phyloP scores from a whole-genome alignment of 1,140 invertebrate species.

The Cotesia typhae region DNA sequence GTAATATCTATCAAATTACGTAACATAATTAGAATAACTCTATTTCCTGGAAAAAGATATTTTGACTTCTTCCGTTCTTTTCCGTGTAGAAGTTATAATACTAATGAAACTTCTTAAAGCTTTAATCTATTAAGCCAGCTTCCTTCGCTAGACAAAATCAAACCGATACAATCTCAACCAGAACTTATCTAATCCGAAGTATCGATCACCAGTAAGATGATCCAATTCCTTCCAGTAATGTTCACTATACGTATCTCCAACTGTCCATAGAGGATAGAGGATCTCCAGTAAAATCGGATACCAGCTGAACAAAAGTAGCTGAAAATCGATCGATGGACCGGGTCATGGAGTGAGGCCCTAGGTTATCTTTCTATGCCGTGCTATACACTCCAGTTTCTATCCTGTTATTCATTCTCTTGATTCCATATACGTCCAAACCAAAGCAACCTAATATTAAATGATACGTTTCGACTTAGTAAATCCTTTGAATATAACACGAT shows the following conservation, averaged over 20 bases:
- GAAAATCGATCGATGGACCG: constrained; percentile 58
- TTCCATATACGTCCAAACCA: constrained; percentile 24
- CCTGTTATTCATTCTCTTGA: constrained; percentile 40
- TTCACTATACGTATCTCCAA: not conserved
- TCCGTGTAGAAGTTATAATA: too few species aligned
- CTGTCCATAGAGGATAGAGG: constrained; percentile 30
- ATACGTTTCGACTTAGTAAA: constrained; percentile 18
- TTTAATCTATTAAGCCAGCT: too few species aligned
- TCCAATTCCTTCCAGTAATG: not conserved
- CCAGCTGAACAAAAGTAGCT: constrained; percentile 57
- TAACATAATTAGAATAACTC: not conserved
- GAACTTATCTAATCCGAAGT: not conserved
- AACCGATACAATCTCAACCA: too few species aligned
- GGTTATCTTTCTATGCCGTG: constrained; percentile 60
- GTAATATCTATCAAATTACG: not conserved
- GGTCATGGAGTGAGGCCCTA: constrained; percentile 39
- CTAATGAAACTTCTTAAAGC: too few species aligned
- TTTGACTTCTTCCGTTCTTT: too few species aligned
- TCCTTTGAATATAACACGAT: constrained; percentile 17
- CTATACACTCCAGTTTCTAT: constrained; percentile 42
- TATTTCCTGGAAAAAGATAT: too few species aligned
- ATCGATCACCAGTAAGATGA: constrained; percentile 7
- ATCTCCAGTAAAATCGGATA: constrained; percentile 60
- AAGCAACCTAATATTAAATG: not conserved
- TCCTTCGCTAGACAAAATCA: too few species aligned